Evolutionary conservation across 2,113 vertebrate species (phyloP).

Genomic region (Protobothrops mucrosquamatus): DNA sequence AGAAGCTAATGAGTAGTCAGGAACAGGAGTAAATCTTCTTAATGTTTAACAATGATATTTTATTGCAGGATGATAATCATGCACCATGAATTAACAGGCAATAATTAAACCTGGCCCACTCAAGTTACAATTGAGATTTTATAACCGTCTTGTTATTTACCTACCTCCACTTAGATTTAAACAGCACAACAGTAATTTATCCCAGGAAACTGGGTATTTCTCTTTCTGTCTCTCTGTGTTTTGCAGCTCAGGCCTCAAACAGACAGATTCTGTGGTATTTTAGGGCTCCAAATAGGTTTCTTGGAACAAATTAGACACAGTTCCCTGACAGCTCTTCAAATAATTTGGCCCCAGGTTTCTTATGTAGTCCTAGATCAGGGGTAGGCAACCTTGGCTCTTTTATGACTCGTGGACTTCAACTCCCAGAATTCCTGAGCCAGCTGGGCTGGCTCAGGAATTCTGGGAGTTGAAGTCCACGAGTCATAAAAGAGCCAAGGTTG

Average conservation of each 20-base stretch:
- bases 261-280: neutral
- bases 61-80: neutral
- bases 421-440: too few species aligned
- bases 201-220: neutral
- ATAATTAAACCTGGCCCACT: neutral
- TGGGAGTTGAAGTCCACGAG: too few species aligned
- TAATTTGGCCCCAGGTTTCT: neutral
- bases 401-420: too few species aligned
- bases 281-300: neutral
- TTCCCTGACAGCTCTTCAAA: neutral
- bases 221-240: neutral
- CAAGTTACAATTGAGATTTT: neutral
- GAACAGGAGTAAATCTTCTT: neutral
- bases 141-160: neutral
- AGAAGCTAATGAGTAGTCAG: conserved; percentile 15
- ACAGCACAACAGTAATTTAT: neutral
- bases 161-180: neutral
- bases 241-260: neutral
- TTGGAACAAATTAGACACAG: neutral
- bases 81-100: conserved; percentile 14
- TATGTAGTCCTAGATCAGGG: neutral
- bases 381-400: too few species aligned
- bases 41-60: fast-evolving
- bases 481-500: too few species aligned
- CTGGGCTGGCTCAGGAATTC: too few species aligned